phyloP scores from a whole-genome alignment of 2,113 vertebrate genomes.

The Mobula birostris region DNA sequence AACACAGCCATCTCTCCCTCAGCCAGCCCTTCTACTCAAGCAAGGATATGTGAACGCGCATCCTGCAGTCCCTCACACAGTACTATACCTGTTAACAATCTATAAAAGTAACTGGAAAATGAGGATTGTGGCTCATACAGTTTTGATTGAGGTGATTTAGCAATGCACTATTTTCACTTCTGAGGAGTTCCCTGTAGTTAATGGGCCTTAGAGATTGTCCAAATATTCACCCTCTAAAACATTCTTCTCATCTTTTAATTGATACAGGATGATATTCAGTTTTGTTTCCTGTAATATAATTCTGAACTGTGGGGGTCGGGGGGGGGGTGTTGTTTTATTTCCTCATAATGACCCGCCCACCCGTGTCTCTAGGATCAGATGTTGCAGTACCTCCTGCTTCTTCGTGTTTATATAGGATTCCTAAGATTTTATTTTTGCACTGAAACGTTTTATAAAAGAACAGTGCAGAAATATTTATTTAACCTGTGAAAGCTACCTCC shows the following conservation, averaged over 20 bases:
- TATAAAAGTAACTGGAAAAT: background rate
- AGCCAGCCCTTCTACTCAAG: too few species aligned
- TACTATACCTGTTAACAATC: background rate
- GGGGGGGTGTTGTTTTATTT: background rate
- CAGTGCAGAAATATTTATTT: constrained; percentile 13
- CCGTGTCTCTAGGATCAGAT: background rate
- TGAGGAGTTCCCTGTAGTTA: background rate
- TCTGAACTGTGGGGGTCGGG: background rate
- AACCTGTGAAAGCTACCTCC: constrained; percentile 17
- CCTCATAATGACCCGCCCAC: background rate
- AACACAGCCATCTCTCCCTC: too few species aligned
- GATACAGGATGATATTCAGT: constrained; percentile 25
- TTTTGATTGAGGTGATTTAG: background rate
- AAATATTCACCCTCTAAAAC: constrained; percentile 12
- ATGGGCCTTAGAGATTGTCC: background rate
- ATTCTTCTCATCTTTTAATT: background rate
- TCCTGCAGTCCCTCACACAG: too few species aligned
- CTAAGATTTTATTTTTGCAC: background rate
- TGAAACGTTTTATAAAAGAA: background rate
- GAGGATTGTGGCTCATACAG: background rate
- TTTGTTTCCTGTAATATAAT: constrained; percentile 16
- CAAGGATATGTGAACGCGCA: too few species aligned
- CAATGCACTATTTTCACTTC: constrained; percentile 13
- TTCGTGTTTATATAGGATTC: background rate
- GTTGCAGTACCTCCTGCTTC: background rate